phyloP scores from a whole-genome alignment of 2,113 vertebrate species.

The Saimiri boliviensis region DNA sequence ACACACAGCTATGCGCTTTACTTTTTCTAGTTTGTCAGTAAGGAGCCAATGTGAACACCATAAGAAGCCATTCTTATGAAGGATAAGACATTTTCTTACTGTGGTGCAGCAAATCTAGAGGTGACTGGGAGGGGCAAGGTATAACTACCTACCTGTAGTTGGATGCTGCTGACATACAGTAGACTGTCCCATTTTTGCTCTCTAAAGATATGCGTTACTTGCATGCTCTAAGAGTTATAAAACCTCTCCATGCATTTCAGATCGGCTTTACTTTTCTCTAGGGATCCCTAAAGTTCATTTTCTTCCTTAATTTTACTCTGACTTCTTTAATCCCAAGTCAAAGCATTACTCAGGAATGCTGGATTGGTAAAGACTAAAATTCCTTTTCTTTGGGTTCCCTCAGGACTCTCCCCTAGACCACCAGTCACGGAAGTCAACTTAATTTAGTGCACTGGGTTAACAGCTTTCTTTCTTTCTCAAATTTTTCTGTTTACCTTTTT shows the following conservation, averaged over 20 bases:
- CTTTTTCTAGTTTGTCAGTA: background rate
- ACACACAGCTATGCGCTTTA: background rate
- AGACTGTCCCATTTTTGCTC: background rate
- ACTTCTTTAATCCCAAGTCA: background rate
- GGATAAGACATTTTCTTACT: background rate
- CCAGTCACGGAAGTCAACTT: background rate
- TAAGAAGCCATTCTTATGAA: background rate
- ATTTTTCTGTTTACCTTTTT: background rate
- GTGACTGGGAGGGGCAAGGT: no score
- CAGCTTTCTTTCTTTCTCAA: background rate
- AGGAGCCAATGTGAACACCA: background rate
- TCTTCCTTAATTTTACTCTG: background rate
- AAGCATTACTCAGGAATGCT: background rate
- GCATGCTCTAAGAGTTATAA: background rate
- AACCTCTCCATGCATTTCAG: background rate
- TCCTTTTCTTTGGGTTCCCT: background rate
- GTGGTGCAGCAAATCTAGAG: background rate
- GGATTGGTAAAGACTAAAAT: background rate
- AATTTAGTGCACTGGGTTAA: background rate
- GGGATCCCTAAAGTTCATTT: background rate
- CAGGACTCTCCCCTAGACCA: background rate
- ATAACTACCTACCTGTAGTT: rapidly evolving
- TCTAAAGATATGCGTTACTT: background rate
- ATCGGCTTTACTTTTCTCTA: background rate
- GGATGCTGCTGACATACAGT: no score